phyloP scores from a whole-genome alignment of 2,113 vertebrate species.

The Nannobrachium achirus region DNA sequence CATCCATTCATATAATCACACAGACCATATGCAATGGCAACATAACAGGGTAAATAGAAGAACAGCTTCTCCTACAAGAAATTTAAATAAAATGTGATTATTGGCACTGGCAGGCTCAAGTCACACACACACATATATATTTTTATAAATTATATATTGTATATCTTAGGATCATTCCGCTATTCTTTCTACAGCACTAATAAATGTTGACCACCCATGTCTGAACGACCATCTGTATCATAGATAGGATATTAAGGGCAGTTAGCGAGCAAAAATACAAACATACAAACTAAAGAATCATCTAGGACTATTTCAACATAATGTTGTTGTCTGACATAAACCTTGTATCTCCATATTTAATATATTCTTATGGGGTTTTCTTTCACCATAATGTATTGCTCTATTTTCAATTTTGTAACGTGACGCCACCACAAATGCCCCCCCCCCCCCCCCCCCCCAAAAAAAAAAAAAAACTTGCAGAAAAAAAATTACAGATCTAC shows the following conservation, averaged over 20 bases:
- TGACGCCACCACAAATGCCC: too few species aligned
- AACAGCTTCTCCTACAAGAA: neutral
- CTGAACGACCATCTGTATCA: neutral
- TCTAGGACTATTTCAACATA: neutral
- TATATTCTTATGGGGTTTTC: too few species aligned
- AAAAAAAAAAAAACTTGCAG: too few species aligned
- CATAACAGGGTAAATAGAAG: neutral
- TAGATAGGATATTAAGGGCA: conserved; percentile 18
- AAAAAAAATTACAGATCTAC: too few species aligned
- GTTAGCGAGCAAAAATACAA: neutral
- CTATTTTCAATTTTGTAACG: too few species aligned
- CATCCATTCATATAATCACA: neutral
- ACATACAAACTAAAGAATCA: conserved; percentile 2
- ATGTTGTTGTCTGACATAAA: too few species aligned
- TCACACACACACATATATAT: neutral
- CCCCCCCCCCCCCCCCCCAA: too few species aligned
- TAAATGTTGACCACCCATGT: conserved; percentile 1
- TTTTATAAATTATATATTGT: conserved; percentile 49
- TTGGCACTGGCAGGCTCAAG: conserved; percentile 2
- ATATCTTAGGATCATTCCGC: conserved; percentile 34
- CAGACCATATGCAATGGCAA: neutral
- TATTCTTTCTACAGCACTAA: conserved; percentile 34
- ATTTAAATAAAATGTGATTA: conserved; percentile 1
- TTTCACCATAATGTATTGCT: too few species aligned
- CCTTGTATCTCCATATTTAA: too few species aligned